phyloP scores from a whole-genome alignment of 1,140 invertebrate genomes.

The Procambarus virginalis region DNA sequence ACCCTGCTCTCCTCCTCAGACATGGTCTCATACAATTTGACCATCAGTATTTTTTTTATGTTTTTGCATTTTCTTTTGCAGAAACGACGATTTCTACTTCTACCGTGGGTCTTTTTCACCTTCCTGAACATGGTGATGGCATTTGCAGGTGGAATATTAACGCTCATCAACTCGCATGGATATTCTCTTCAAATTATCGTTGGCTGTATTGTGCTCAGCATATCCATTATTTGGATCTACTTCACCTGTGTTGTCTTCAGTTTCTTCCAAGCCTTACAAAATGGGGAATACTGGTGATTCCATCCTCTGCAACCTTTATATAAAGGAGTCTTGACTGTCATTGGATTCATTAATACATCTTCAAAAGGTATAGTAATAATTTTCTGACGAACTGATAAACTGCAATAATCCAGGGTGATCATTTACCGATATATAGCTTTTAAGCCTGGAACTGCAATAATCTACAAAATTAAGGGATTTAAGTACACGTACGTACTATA shows the following conservation, averaged over 20 bases:
- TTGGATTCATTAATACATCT: neutral
- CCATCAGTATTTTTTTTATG: too few relatives aligned
- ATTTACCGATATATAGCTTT: neutral
- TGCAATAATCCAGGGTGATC: neutral
- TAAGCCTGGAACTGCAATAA: neutral
- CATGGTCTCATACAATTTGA: too few relatives aligned
- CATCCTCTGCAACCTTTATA: neutral
- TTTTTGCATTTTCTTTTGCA: constrained; percentile 25
- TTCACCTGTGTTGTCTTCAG: constrained; percentile 69
- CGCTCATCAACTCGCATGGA: constrained; percentile 69
- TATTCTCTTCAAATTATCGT: constrained; percentile 61
- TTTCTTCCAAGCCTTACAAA: constrained; percentile 70
- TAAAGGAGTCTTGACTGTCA: neutral
- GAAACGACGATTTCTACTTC: constrained; percentile 68
- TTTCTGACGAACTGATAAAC: neutral
- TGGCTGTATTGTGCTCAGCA: constrained; percentile 64
- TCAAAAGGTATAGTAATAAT: neutral
- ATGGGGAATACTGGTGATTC: constrained; percentile 70
- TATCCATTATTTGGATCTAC: constrained; percentile 66
- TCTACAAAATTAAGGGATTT: neutral
- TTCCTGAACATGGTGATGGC: constrained; percentile 70
- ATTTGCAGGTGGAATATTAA: constrained; percentile 65
- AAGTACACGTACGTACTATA: too few relatives aligned
- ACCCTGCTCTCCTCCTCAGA: too few relatives aligned
- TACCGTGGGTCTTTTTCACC: constrained; percentile 70